Percentiles rank a stretch among this genome's conserved stretches.
Evolutionary conservation across 2,888 invertebrate species (phyloP).

Genomic region (Alviniconcha strummeri): DNA sequence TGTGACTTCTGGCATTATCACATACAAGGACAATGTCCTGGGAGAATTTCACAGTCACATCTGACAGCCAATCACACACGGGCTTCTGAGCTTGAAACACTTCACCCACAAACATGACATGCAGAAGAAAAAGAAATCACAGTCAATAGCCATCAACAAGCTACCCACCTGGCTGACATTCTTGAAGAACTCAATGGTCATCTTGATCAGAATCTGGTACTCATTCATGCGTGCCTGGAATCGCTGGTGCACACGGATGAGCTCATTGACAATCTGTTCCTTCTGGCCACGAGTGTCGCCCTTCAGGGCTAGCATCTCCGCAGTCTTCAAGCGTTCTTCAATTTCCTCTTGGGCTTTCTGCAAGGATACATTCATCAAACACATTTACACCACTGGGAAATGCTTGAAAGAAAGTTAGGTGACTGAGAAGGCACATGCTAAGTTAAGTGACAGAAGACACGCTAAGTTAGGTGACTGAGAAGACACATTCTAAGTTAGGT

Average conservation of each 20-base stretch:
- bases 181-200: constrained; percentile 83
- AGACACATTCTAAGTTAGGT: neutral
- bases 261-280: constrained; percentile 80
- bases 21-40: too few relatives aligned
- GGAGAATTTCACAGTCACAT: too few relatives aligned
- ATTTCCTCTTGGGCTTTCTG: constrained; percentile 78
- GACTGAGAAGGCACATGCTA: neutral
- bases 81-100: too few relatives aligned
- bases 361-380: constrained; percentile 8
- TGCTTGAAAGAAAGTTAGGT: too few relatives aligned
- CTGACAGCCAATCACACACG: too few relatives aligned
- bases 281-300: constrained; percentile 78
- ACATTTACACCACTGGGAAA: too few relatives aligned
- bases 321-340: constrained; percentile 79
- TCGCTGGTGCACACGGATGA: constrained; percentile 81
- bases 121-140: too few relatives aligned
- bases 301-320: constrained; percentile 80
- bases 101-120: too few relatives aligned
- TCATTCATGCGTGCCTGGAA: constrained; percentile 82
- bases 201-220: constrained; percentile 83
- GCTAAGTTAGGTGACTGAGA: too few relatives aligned
- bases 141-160: neutral
- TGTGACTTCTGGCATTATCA: too few relatives aligned
- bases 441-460: too few relatives aligned
- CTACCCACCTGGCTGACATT: constrained; percentile 77